A percentile compares a stretch with the other conserved stretches of the same genome.
These are phyloP conservation scores for Heterodera filipjevi DNA, from an alignment of 2,888 invertebrate genomes.

Conservation along the genomic window DNA sequence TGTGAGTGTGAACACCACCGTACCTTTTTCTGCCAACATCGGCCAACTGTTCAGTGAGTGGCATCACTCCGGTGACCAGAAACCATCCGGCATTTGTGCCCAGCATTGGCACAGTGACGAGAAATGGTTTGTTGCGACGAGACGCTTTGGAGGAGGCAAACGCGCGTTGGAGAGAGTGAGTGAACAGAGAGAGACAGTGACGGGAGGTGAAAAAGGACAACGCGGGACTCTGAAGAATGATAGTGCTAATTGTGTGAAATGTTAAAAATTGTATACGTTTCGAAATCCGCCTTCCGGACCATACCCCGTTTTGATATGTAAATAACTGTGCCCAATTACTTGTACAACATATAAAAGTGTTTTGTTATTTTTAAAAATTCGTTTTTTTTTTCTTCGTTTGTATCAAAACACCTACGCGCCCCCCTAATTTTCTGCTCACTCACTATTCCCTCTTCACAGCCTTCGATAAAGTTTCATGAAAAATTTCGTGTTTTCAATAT, in stretches of 20 bases:
- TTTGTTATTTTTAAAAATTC: too few species aligned
- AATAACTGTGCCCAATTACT: too few species aligned
- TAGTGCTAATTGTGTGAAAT: background rate
- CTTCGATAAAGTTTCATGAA: too few species aligned
- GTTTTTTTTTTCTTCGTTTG: too few species aligned
- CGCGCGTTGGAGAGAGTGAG: conserved; percentile 21
- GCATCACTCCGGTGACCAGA: conserved; percentile 32
- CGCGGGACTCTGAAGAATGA: conserved; percentile 22
- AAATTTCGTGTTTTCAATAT: too few species aligned
- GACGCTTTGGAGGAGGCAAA: conserved; percentile 14
- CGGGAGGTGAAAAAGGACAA: conserved; percentile 25
- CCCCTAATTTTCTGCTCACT: too few species aligned
- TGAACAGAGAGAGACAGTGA: conserved; percentile 31
- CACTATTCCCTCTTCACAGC: too few species aligned
- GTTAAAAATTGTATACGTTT: background rate
- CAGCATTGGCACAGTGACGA: conserved; percentile 28
- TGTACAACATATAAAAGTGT: too few species aligned
- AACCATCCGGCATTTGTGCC: conserved; percentile 22
- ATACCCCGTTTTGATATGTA: too few species aligned
- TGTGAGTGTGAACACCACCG: background rate
- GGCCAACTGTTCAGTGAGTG: conserved; percentile 32
- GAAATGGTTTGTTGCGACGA: conserved; percentile 32
- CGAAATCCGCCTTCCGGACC: too few species aligned
- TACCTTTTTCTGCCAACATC: conserved; percentile 32
- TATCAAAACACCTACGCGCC: too few species aligned